These are phyloP conservation scores for Drosophila fulvimacula DNA, from an alignment of 2,888 invertebrate species.

Conservation along the genomic window DNA sequence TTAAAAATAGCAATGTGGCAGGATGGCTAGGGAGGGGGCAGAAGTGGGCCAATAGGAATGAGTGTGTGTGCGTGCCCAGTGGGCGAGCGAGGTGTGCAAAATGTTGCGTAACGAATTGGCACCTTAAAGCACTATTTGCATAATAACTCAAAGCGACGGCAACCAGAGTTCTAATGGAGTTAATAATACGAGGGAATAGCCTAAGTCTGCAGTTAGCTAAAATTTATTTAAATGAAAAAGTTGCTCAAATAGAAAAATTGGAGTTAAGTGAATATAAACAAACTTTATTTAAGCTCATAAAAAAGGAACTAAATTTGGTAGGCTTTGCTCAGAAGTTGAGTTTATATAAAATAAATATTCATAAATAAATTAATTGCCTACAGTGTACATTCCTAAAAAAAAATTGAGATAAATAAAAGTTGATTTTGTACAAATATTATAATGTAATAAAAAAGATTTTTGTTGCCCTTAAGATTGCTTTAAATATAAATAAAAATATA, in stretches of 20 bases:
- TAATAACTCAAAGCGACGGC: constrained; percentile 9
- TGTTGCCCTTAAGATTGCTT: too few relatives aligned
- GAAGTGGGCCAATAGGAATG: too few relatives aligned
- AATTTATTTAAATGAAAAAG: neutral
- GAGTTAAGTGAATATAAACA: neutral
- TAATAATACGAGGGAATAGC: neutral
- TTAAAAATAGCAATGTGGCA: constrained; percentile 38
- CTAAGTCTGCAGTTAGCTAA: neutral
- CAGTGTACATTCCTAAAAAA: too few relatives aligned
- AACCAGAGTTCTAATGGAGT: neutral
- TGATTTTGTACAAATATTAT: too few relatives aligned
- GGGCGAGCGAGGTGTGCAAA: neutral
- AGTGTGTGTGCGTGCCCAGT: neutral
- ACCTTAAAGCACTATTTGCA: constrained; percentile 42
- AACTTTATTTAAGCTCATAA: neutral
- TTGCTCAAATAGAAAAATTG: neutral
- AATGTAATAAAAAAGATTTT: too few relatives aligned
- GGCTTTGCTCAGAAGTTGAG: too few relatives aligned
- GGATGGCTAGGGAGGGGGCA: neutral
- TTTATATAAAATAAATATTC: too few relatives aligned
- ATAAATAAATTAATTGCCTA: too few relatives aligned
- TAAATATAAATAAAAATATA: too few relatives aligned
- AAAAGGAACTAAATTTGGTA: too few relatives aligned
- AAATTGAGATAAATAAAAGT: too few relatives aligned
- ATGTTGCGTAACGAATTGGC: constrained; percentile 36